Base-by-base conservation (phyloP, 2,797 vertebrate species). In the Poecilia velifera region DNA sequence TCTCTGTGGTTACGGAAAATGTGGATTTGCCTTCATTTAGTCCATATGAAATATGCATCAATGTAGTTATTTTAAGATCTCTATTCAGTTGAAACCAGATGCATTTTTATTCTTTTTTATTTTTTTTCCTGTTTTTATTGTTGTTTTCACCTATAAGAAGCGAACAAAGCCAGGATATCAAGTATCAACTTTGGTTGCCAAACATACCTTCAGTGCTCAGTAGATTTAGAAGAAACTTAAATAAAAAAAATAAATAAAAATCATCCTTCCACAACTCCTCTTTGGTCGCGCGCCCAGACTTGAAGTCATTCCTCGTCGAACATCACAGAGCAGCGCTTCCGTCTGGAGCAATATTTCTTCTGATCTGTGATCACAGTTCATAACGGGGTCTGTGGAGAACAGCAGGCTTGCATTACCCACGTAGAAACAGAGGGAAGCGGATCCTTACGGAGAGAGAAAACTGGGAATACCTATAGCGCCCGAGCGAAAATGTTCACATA, bases 341-440 rank as follows among this genome's bases (percentile, higher is more conserved):
- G 20, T 39, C 34, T 66, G 64, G 10, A 59, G 57, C 28, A 13
- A 31, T 14, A 5, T 31, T 31, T 59, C 57, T 14, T 59, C 57
- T 66, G 64, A 66, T 66, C 64, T 41, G 64, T 66, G 64, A 66
- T 66, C 64, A 39, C 64, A 12, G 64, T 66, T 66, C 64, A 66
- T 66, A 66, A 66, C 18, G 7, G 14, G 59, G 59, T 64, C 59
- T 64, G 28, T 64, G 59, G 18, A 18, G 59, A 64, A 64, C 59
- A 64, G 59, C 55, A 59, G 25, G 55, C 31, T 36, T 3, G 13
- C 2, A 34, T 36, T 64, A 16, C 14, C 59, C 16, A 10, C 22
- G 36, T 22, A 31, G 7, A 39, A 66, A 22, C 34, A 66, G 6
- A 36, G 62, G 3, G 18, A 66, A 22, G 34, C 20, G 0, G 14